phyloP scores from a whole-genome alignment of 2,888 invertebrate genomes.

The Seira ritae region DNA sequence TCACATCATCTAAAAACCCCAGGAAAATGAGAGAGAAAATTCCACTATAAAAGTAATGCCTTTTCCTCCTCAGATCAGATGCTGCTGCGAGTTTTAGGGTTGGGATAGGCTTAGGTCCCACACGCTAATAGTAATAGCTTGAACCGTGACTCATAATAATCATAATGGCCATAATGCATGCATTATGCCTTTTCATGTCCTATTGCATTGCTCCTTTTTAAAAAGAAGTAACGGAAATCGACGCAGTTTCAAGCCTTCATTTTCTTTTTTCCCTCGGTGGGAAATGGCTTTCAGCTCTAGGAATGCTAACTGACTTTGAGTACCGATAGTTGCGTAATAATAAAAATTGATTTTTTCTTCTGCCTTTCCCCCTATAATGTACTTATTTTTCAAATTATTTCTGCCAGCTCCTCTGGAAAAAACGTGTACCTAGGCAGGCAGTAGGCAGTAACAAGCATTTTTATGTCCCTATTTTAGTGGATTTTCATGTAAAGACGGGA shows the following conservation, averaged over 20 bases:
- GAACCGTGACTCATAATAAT: background rate
- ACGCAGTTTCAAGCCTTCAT: background rate
- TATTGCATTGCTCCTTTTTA: no score
- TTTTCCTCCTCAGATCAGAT: no score
- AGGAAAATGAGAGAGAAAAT: no score
- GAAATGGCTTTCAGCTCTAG: no score
- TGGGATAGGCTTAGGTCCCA: background rate
- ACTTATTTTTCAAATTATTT: background rate
- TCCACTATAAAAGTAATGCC: no score
- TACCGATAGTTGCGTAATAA: background rate
- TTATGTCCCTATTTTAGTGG: constrained; percentile 7
- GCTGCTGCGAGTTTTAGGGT: no score
- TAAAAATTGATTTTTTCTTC: background rate
- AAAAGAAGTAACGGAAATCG: background rate
- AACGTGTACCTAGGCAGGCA: background rate
- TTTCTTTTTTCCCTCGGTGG: no score
- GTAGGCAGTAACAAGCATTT: background rate
- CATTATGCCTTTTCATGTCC: background rate
- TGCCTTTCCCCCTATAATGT: no score
- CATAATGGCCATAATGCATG: background rate
- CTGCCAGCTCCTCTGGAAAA: background rate
- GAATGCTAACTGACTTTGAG: no score
- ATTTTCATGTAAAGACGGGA: constrained; percentile 1
- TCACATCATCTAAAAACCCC: no score
- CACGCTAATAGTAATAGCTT: background rate